These are phyloP conservation scores for Bombus affinis DNA, from an alignment of 1,140 invertebrate species.

Conservation along the genomic window DNA sequence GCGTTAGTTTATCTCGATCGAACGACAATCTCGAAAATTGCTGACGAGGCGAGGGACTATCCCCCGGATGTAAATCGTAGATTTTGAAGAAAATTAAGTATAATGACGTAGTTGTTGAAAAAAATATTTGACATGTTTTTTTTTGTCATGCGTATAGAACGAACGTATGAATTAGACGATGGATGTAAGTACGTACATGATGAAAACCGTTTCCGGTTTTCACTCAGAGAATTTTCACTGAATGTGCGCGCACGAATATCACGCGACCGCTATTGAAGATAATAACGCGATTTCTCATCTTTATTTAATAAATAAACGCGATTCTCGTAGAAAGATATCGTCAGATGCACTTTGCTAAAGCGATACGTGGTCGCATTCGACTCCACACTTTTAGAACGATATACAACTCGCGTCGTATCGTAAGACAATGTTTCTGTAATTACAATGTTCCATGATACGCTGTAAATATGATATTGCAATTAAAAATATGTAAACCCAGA, in stretches of 20 bases:
- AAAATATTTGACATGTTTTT: too few species aligned
- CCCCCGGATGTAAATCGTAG: too few species aligned
- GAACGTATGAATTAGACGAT: not conserved
- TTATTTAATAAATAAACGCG: conserved; percentile 46
- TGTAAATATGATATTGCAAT: conserved; percentile 69
- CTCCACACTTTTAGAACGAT: not conserved
- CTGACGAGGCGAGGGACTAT: too few species aligned
- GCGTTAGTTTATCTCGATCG: too few species aligned
- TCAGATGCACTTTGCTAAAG: not conserved
- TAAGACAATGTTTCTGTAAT: conserved; percentile 60
- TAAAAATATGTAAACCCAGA: conserved; percentile 65
- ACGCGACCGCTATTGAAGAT: not conserved
- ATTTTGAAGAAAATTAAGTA: not conserved
- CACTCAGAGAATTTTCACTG: not conserved
- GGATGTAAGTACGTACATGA: conserved; percentile 20
- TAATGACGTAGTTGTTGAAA: too few species aligned
- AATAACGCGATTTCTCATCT: not conserved
- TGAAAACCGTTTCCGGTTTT: not conserved
- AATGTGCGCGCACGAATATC: not conserved
- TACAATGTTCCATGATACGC: conserved; percentile 64
- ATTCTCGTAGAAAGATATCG: not conserved
- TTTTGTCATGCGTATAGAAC: not conserved
- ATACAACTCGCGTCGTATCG: conserved; percentile 14
- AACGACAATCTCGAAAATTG: too few species aligned
- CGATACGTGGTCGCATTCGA: not conserved